phyloP scores from a whole-genome alignment of 2,797 vertebrate genomes.

The Hippocampus kuda region DNA sequence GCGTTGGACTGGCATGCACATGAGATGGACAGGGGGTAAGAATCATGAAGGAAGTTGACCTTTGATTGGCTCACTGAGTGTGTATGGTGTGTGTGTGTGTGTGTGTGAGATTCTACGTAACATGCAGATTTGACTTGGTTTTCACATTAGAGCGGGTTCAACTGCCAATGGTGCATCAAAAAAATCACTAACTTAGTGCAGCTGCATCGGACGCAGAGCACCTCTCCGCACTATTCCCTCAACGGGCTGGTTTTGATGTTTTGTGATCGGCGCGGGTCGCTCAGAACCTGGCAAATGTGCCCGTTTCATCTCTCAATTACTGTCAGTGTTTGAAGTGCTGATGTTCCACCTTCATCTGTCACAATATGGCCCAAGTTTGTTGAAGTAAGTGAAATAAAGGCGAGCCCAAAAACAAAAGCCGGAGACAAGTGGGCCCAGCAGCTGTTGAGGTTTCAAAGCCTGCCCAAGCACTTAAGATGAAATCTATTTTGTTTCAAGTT shows the following conservation, averaged over 20 bases:
- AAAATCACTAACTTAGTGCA: constrained; percentile 44
- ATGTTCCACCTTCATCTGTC: constrained; percentile 85
- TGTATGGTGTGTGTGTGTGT: background rate
- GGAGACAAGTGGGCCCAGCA: constrained; percentile 66
- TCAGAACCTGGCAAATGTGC: constrained; percentile 60
- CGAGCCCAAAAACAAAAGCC: constrained; percentile 42
- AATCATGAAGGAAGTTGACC: constrained; percentile 1
- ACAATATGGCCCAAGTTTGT: constrained; percentile 97
- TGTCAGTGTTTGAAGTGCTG: constrained; percentile 84
- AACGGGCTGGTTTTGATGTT: constrained; percentile 57
- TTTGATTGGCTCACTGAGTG: constrained; percentile 11
- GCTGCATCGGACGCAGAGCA: constrained; percentile 29
- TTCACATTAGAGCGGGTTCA: constrained; percentile 45
- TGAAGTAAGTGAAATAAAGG: constrained; percentile 76
- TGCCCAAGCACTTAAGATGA: constrained; percentile 83
- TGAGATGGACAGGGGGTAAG: constrained; percentile 7
- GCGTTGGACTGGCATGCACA: constrained; percentile 11
- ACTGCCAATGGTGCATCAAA: constrained; percentile 51
- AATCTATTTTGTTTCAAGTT: constrained; percentile 97
- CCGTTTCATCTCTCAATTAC: constrained; percentile 80
- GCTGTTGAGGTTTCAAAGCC: constrained; percentile 89
- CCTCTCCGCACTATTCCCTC: constrained; percentile 40
- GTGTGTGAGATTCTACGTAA: constrained; percentile 13
- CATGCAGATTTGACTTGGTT: constrained; percentile 38
- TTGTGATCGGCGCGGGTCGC: constrained; percentile 43